Evolutionary conservation across 1,140 invertebrate species (phyloP).

Genomic region (Archivesica marissinica): DNA sequence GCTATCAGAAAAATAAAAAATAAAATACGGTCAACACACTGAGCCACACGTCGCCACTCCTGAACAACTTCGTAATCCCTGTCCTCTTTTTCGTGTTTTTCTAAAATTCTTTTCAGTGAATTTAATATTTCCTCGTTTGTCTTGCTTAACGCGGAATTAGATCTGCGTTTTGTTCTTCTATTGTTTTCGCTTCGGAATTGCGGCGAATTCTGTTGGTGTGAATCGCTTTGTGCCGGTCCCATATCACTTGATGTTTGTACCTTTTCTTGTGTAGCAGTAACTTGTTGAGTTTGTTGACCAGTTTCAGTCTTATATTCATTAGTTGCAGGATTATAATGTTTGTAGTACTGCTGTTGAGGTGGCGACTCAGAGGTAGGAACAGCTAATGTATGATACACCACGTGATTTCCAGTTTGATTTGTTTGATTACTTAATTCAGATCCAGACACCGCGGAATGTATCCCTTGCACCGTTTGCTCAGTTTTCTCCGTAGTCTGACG

Average conservation of each 20-base stretch:
- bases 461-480: not conserved
- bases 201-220: not conserved
- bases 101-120: conserved; percentile 77
- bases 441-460: not conserved
- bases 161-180: not conserved
- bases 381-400: not conserved
- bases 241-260: too few relatives aligned
- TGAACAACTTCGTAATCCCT: conserved; percentile 82
- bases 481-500: not conserved
- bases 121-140: conserved; percentile 79
- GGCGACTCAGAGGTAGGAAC: not conserved
- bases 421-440: not conserved
- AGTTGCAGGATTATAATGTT: not conserved
- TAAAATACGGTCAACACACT: conserved; percentile 86
- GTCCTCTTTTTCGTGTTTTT: conserved; percentile 74
- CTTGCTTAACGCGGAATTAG: conserved; percentile 38
- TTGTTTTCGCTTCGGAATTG: not conserved
- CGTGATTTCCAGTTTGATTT: not conserved
- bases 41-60: conserved; percentile 86
- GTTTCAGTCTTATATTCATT: not conserved
- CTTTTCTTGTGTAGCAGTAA: not conserved
- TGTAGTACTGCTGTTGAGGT: not conserved
- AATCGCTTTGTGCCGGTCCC: too few relatives aligned
- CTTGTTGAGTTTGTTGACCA: not conserved
- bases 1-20: conserved; percentile 87